These are phyloP conservation scores for Sorex fumeus DNA, from an alignment of 2,113 vertebrate species.

Conservation along the genomic window DNA sequence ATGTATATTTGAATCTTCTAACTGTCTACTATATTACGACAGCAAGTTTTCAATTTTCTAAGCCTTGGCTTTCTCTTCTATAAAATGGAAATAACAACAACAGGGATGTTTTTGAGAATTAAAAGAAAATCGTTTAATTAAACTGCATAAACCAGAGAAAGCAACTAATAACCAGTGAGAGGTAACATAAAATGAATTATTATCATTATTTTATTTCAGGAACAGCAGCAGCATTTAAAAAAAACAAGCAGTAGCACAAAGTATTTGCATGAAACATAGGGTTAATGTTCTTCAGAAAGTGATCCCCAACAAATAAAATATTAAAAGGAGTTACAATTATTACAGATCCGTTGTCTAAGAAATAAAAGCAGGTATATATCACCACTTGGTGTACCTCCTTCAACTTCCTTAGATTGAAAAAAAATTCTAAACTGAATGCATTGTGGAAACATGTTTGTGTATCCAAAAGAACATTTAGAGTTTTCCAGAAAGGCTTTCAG, in stretches of 20 bases:
- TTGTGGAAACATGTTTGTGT: slow-evolving; percentile 6
- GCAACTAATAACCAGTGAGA: background rate
- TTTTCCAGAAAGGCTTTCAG: slow-evolving; percentile 5
- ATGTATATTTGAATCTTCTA: slow-evolving; percentile 39
- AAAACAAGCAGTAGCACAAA: background rate
- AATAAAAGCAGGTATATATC: background rate
- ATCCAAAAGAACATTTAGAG: slow-evolving; percentile 7
- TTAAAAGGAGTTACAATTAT: slow-evolving; percentile 7
- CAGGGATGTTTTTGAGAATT: background rate
- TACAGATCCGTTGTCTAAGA: background rate
- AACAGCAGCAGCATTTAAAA: slow-evolving; percentile 50
- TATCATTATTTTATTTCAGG: slow-evolving; percentile 39
- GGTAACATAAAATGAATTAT: slow-evolving; percentile 7
- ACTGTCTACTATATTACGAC: background rate
- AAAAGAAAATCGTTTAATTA: slow-evolving; percentile 39
- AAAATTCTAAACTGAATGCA: background rate
- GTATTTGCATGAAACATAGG: background rate
- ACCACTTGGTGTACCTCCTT: slow-evolving; percentile 7
- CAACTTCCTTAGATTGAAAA: background rate
- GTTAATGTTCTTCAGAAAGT: slow-evolving; percentile 31
- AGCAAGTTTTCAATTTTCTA: slow-evolving; percentile 58
- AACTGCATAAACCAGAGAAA: background rate
- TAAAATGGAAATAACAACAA: slow-evolving; percentile 26
- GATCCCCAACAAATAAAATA: slow-evolving; percentile 10
- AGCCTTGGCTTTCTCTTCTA: slow-evolving; percentile 38